A percentile compares a stretch with the other conserved stretches of the same genome.
Conservation (phyloP, 2,113 vertebrate genomes). For the Rhinolophus sinicus region DNA sequence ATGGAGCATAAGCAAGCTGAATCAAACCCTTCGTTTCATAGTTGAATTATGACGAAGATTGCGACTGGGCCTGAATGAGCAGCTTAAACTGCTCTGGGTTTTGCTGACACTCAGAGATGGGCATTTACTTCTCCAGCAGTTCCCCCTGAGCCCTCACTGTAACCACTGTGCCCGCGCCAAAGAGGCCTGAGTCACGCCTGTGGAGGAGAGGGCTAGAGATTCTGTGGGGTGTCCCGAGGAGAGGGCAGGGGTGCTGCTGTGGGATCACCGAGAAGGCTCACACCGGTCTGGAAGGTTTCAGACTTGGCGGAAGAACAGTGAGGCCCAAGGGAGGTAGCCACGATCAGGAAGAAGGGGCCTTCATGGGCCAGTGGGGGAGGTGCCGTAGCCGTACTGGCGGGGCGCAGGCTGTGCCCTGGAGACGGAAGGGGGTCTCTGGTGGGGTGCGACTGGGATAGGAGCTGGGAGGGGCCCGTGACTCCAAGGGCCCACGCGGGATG, state of each 20-base stretch:
- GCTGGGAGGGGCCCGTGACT: not conserved
- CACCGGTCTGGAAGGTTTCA: not conserved
- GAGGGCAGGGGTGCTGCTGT: not conserved
- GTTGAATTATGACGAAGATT: no score
- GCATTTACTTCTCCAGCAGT: no score
- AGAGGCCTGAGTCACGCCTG: not conserved
- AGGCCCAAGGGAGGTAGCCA: not conserved
- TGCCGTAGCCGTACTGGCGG: not conserved
- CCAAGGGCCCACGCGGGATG: accelerated
- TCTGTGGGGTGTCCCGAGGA: not conserved
- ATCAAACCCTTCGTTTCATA: not conserved
- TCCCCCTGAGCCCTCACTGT: not conserved
- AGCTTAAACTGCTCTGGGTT: not conserved
- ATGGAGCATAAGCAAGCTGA: not conserved
- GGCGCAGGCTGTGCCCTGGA: not conserved
- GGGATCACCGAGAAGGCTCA: not conserved
- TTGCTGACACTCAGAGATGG: not conserved
- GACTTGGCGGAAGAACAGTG: not conserved
- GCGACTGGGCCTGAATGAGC: not conserved
- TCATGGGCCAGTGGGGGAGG: not conserved
- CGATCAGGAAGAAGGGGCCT: not conserved
- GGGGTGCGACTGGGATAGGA: not conserved
- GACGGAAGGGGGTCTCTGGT: not conserved
- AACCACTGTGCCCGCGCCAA: not conserved
- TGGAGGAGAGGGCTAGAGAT: not conserved